Evolutionary conservation across 2,113 vertebrate species (phyloP).

Genomic region (Eublepharis macularius): DNA sequence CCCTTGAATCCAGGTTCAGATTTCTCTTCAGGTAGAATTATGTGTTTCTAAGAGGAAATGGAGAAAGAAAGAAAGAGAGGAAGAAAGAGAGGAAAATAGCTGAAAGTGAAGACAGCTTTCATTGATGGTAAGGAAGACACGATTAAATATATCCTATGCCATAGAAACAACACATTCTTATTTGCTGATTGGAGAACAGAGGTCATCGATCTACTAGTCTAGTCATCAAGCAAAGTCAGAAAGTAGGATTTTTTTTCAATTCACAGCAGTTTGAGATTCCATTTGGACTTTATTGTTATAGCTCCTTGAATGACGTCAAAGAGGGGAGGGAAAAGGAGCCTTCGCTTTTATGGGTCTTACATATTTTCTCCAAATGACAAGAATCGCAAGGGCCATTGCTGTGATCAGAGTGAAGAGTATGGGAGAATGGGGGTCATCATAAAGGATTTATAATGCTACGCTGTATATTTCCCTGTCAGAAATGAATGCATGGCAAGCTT

Average conservation of each 20-base stretch:
- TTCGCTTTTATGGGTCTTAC: conserved; percentile 54
- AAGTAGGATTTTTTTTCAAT: conserved; percentile 1
- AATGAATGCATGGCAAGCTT: conserved; percentile 47
- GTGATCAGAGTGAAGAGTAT: conserved; percentile 55
- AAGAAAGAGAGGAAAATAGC: not conserved
- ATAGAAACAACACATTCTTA: not conserved
- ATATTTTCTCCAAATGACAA: conserved; percentile 48
- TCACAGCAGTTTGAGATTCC: conserved; percentile 47
- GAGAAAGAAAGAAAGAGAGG: too few relatives aligned
- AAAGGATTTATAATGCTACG: conserved; percentile 62
- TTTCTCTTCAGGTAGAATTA: not conserved
- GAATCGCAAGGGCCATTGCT: conserved; percentile 57
- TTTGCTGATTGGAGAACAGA: conserved; percentile 48
- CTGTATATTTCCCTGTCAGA: conserved; percentile 54
- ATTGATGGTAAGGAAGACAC: not conserved
- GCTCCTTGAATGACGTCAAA: conserved; percentile 50
- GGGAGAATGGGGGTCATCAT: conserved; percentile 59
- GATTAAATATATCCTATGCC: conserved; percentile 21
- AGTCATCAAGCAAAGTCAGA: not conserved
- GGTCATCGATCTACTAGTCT: conserved; percentile 19
- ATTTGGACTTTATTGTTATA: conserved; percentile 52
- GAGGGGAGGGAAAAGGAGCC: conserved; percentile 20
- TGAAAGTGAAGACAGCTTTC: not conserved
- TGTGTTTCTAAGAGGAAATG: not conserved
- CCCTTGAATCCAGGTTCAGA: not conserved